These are phyloP conservation scores for Geococcyx californianus DNA, from an alignment of 2,113 vertebrate genomes.

Conservation along the genomic window DNA sequence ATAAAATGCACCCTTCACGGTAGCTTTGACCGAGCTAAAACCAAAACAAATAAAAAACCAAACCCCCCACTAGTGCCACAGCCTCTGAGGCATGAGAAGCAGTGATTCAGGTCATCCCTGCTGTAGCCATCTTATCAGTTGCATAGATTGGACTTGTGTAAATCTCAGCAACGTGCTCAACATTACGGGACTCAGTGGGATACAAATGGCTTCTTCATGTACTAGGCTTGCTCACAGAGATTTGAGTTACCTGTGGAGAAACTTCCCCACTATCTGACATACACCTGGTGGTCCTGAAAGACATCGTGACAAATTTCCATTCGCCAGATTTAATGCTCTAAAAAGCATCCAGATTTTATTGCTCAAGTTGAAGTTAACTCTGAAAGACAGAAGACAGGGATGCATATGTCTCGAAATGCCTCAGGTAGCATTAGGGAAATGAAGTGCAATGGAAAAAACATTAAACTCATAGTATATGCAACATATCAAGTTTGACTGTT, in stretches of 20 bases:
- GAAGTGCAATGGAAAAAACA: constrained; percentile 42
- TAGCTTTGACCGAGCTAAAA: constrained; percentile 38
- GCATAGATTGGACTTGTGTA: constrained; percentile 49
- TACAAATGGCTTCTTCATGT: constrained; percentile 92
- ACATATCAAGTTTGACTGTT: constrained; percentile 31
- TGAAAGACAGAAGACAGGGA: constrained; percentile 79
- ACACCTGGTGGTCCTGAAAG: constrained; percentile 78
- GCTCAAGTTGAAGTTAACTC: constrained; percentile 86
- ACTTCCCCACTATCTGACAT: constrained; percentile 76
- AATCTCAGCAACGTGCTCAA: constrained; percentile 73
- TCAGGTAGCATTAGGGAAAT: constrained; percentile 62
- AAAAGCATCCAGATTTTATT: constrained; percentile 82
- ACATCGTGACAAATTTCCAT: constrained; percentile 75
- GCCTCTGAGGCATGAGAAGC: constrained; percentile 44
- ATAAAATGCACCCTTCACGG: constrained; percentile 53
- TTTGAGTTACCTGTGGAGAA: constrained; percentile 73
- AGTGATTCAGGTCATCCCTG: constrained; percentile 38
- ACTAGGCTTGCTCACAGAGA: constrained; percentile 74
- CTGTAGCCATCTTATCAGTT: neutral
- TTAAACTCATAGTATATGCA: constrained; percentile 58
- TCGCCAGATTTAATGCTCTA: constrained; percentile 87
- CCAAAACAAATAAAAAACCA: neutral
- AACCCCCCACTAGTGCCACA: neutral
- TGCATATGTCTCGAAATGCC: constrained; percentile 2
- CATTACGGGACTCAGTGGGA: constrained; percentile 74